Conservation (phyloP, 1,140 invertebrate species). For the Caenorhabditis elegans region WBcel235 BX284602.5:11419001-11419500, state of each 20-base stretch:
- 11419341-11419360: neutral
- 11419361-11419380: neutral
- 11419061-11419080: no score
- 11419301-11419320: constrained; percentile 4
- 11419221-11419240: no score
- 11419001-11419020: no score
- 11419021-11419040: no score
- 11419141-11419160: no score
- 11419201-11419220: no score
- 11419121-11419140: no score
- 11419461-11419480: neutral
- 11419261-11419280: neutral
- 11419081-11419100: no score
- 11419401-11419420: neutral
- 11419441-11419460: neutral
- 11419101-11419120: no score
- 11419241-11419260: neutral
- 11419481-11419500: neutral
- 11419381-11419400: neutral
- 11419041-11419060: no score
- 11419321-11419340: neutral
- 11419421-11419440: neutral
- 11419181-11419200: no score
- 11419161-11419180: no score
- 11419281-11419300: neutral